phyloP scores from a whole-genome alignment of 2,888 invertebrate species.

The Lycia hirtaria region DNA sequence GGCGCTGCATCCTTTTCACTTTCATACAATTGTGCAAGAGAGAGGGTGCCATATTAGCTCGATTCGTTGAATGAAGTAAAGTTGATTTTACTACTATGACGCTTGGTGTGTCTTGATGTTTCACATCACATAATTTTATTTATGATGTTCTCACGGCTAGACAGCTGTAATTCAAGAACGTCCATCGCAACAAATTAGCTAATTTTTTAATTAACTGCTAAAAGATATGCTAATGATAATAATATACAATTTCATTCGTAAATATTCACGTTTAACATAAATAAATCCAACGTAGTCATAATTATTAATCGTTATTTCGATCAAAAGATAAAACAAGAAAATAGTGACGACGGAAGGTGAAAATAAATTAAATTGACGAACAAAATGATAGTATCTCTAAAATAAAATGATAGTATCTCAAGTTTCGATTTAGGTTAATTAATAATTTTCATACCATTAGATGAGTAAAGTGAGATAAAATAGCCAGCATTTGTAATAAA shows the following conservation, averaged over 20 bases:
- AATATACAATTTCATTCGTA: neutral
- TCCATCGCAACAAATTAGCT: too few species aligned
- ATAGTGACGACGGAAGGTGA: slow-evolving; percentile 13
- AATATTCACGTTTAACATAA: neutral
- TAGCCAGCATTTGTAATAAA: neutral
- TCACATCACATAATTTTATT: too few species aligned
- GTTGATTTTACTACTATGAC: too few species aligned
- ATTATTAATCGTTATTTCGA: slow-evolving; percentile 4
- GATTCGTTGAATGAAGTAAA: too few species aligned
- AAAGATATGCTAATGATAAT: neutral
- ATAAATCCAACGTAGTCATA: neutral
- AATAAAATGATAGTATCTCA: neutral
- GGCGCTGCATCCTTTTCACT: too few species aligned
- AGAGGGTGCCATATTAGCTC: too few species aligned
- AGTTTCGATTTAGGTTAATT: slow-evolving; percentile 7
- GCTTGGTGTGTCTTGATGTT: too few species aligned
- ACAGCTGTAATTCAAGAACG: too few species aligned
- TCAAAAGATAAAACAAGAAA: slow-evolving; percentile 7
- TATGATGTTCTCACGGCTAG: too few species aligned
- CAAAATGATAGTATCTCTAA: neutral
- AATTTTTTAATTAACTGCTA: too few species aligned
- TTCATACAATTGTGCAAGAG: too few species aligned
- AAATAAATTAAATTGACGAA: slow-evolving; percentile 8
- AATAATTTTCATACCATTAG: neutral
- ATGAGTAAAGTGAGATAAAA: neutral